Base-by-base conservation (phyloP, 1,140 invertebrate genomes). In the Magallana ariakensis region DNA sequence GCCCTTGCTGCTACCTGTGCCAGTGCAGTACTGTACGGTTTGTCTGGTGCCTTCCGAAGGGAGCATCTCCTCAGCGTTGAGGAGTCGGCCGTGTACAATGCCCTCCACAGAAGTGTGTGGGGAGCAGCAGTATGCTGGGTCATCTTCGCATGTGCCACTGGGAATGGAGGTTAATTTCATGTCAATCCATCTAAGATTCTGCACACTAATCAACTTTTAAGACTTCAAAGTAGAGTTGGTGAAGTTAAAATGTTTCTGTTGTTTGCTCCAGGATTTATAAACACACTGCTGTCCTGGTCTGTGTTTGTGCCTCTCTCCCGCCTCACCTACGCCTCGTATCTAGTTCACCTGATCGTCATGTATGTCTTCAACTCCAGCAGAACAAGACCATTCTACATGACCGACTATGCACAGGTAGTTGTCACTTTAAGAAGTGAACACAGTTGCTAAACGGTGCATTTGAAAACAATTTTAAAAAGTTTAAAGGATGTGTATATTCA, bases 211-310 rank as follows among this genome's bases (percentile, higher is more conserved):
- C 33, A 46, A 46, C 33, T 46, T n/a, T 46, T 46, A 46, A 3
- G 33, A 46, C 33, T 46, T 46, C 33, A 46, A 46, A 46, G 33
- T 2, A 46, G 33, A 46, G 33, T 5, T 46, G 1, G 2, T 46
- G 33, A 46, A 46, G 33, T 46, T 46, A 46, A 46, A 46, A 46
- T 46, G 33, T 46, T 46, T 46, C 33, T 46, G 33, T 46, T 46
- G 33, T 46, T 46, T 46, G 33, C 33, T 46, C 33, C 90, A 97
- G 96, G 96, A 88, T 93, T 95, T 62, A 96, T 97, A 55, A 96
- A 96, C 83, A 96, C 95, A 0, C 94, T 98, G 19, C 95, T 99
- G 22, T 97, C 97, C 2, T 97, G 97, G 93, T 96, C 33, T 8
- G 80, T 54, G 53, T 82, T 82, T 16, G 86, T 91, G 0, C 93